Percentiles rank a stretch among this genome's conserved stretches.
Evolutionary conservation across 1,140 invertebrate genomes (phyloP).

Genomic region (Drosophila oshimai): DNA sequence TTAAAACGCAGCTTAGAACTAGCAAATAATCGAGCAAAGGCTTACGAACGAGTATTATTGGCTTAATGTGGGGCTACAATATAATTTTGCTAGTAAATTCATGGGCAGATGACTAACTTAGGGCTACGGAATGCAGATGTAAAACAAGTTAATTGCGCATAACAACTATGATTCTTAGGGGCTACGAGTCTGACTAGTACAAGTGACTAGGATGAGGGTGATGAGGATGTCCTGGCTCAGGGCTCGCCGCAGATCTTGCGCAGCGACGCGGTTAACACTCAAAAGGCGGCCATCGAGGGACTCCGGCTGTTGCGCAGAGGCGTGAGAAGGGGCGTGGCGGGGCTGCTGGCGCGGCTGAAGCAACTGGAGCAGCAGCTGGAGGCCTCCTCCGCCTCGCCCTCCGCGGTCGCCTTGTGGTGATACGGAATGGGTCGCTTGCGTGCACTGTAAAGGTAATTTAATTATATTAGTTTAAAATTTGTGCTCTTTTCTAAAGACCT

Average conservation of each 20-base stretch:
- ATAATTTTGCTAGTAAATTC: conserved; percentile 63
- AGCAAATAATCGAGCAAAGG: conserved; percentile 60
- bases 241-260: conserved; percentile 60
- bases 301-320: conserved; percentile 64
- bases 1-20: conserved; percentile 63
- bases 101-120: conserved; percentile 47
- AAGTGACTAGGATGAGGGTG: conserved; percentile 5
- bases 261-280: conserved; percentile 74
- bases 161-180: conserved; percentile 48
- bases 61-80: conserved; percentile 25
- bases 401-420: conserved; percentile 87
- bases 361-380: conserved; percentile 88
- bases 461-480: not conserved
- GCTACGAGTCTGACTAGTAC: conserved; percentile 34
- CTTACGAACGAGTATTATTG: conserved; percentile 45
- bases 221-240: conserved; percentile 2
- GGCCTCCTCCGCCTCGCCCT: conserved; percentile 84
- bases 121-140: conserved; percentile 18
- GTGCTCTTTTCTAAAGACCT: not conserved
- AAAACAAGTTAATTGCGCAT: conserved; percentile 46
- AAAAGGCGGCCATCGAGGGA: conserved; percentile 67
- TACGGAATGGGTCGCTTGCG: conserved; percentile 95
- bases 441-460: conserved; percentile 86
- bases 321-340: conserved; percentile 57
- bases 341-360: conserved; percentile 81